Evolutionary conservation across 2,797 vertebrate genomes (phyloP), one percentile per base, ranked within the genome.

Genomic region (Streptopelia turtur): DNA sequence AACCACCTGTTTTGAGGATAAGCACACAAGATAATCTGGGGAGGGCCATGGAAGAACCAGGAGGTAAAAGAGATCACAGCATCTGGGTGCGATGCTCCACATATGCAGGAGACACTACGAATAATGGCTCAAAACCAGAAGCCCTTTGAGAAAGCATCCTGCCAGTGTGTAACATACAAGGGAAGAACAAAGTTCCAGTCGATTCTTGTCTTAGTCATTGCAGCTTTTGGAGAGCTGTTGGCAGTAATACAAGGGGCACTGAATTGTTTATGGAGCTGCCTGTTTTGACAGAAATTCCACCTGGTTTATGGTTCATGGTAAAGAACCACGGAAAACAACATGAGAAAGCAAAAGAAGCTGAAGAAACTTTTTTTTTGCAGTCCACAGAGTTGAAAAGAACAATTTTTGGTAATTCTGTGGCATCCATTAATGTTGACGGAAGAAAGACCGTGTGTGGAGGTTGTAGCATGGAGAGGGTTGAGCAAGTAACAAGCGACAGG

Each of bases 361-460:
- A 87, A 75, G 31, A 33, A 15, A 31, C 10, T 4, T 25, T 17
- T 15, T n/a, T 56, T 57, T 60, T 57, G 16, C 21, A 87, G 59
- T 61, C 41, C 50, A 70, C 13, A 61, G 31, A 57, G 28, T 10
- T 49, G 15, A n/a, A 80, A 52, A 69, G 52, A 10, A 2, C 5
- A 3, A 16, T 69, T 35, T 35, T 22, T 9, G 20, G 30, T 49
- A 80, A 63, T 83, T 89, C 52, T 61, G 37, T 0, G 1, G 8
- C 57, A 69, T 23, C n/a, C 4, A 5, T 63, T 59, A 56, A 56
- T 9, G 45, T 14, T 71, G 70, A 56, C 25, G 28, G 76, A 37
- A 56, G 64, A 55, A 64, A 80, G 55, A 59, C 17, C 0, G 0
- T 6, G 0, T 6, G 41, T 17, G 43, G 18, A 45, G 18, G 43